A percentile compares a stretch with the other conserved stretches of the same genome.
Conservation (phyloP, 2,888 invertebrate species). For the Tachina fera region DNA sequence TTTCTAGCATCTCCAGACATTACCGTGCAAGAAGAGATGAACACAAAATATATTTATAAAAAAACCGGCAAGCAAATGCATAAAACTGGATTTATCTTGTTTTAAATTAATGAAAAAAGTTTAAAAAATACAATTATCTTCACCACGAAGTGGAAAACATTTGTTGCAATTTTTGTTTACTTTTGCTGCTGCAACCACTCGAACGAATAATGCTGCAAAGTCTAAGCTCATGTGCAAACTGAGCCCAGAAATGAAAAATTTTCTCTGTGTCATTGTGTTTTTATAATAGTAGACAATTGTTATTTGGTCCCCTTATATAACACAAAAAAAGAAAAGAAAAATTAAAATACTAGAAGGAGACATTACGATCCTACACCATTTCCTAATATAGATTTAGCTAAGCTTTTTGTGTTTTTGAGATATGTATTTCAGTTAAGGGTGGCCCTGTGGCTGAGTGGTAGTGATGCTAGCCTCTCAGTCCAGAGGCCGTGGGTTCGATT, state of each 20-base stretch:
- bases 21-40: slow-evolving; percentile 45
- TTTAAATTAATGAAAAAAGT: slow-evolving; percentile 62
- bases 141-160: slow-evolving; percentile 68
- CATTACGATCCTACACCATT: slow-evolving; percentile 33
- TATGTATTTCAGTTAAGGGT: too few relatives aligned
- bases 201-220: slow-evolving; percentile 35
- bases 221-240: slow-evolving; percentile 51
- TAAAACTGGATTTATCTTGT: slow-evolving; percentile 71
- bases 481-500: too few relatives aligned
- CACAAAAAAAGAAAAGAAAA: neutral
- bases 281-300: slow-evolving; percentile 62
- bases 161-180: slow-evolving; percentile 71
- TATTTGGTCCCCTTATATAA: slow-evolving; percentile 40
- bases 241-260: neutral
- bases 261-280: slow-evolving; percentile 60
- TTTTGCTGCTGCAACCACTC: slow-evolving; percentile 52
- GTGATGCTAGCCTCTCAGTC: too few relatives aligned
- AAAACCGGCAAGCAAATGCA: slow-evolving; percentile 6
- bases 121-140: slow-evolving; percentile 46
- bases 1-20: slow-evolving; percentile 54
- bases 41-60: neutral
- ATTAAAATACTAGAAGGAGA: slow-evolving; percentile 7
- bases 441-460: too few relatives aligned
- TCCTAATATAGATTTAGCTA: neutral
- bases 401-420: too few relatives aligned